phyloP scores from a whole-genome alignment of 1,140 invertebrate genomes.

The Pteromalus puparum region DNA sequence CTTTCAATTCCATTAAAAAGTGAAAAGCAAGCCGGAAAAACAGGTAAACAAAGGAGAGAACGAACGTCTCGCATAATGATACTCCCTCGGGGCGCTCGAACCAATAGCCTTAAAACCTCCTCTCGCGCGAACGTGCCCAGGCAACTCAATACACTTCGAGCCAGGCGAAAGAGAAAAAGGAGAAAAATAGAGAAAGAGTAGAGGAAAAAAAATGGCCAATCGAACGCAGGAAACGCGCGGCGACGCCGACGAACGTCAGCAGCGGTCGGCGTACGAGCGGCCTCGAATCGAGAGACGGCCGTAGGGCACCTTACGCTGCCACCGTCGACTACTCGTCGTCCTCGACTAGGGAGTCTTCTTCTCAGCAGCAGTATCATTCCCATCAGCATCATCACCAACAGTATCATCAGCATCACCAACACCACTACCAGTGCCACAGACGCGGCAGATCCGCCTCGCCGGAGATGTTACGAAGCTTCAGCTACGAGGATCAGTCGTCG shows the following conservation, averaged over 20 bases:
- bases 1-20: not conserved
- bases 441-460: constrained; percentile 48
- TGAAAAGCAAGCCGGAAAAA: not conserved
- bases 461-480: constrained; percentile 32
- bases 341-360: constrained; percentile 40
- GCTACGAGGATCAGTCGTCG: not conserved
- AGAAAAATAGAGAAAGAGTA: not conserved
- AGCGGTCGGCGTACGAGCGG: constrained; percentile 52
- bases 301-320: constrained; percentile 40
- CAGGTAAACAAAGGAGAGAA: not conserved
- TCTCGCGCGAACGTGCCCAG: not conserved
- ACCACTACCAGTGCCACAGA: constrained; percentile 42
- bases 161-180: not conserved
- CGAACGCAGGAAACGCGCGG: constrained; percentile 65
- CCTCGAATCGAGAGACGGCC: constrained; percentile 59
- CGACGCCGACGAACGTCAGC: constrained; percentile 69
- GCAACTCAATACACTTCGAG: not conserved
- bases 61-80: not conserved
- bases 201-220: not conserved
- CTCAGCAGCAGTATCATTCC: constrained; percentile 46
- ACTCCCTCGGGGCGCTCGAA: not conserved
- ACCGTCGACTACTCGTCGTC: constrained; percentile 17
- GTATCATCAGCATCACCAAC: constrained; percentile 53
- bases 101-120: not conserved
- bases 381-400: constrained; percentile 55